Percentiles rank a stretch among this genome's conserved stretches.
Conservation (phyloP, 2,797 vertebrate genomes). For the Synanceia verrucosa region DNA sequence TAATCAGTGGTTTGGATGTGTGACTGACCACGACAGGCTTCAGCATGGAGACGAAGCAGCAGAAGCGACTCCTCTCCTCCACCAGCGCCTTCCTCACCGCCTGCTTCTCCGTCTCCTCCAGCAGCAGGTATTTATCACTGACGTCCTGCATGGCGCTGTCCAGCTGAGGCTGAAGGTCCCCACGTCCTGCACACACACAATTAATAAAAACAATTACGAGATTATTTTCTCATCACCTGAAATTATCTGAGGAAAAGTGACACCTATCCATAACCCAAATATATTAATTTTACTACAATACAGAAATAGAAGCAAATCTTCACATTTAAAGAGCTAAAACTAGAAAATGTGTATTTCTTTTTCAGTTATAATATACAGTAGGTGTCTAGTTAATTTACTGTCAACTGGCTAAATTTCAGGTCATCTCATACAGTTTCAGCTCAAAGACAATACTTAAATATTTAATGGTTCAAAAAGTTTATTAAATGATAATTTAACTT, state of each 20-base stretch:
- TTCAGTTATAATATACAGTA: not conserved
- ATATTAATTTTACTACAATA: not conserved
- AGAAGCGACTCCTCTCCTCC: slow-evolving; percentile 94
- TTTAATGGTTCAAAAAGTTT: too few relatives aligned
- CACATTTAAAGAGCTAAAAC: not conserved
- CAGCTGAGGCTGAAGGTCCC: slow-evolving; percentile 95
- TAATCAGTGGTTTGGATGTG: not conserved
- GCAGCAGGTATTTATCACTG: slow-evolving; percentile 91
- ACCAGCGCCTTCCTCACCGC: slow-evolving; percentile 92
- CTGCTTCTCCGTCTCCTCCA: slow-evolving; percentile 96
- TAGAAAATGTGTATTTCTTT: not conserved
- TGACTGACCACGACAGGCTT: slow-evolving; percentile 91
- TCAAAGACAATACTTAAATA: too few relatives aligned
- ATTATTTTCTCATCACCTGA: not conserved
- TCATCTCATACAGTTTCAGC: too few relatives aligned
- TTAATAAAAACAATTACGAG: not conserved
- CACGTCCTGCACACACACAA: slow-evolving; percentile 83
- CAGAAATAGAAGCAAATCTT: not conserved
- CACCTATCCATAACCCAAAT: too few relatives aligned
- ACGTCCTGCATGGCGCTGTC: slow-evolving; percentile 95
- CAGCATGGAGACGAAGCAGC: slow-evolving; percentile 92
- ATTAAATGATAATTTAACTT: too few relatives aligned
- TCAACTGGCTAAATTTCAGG: too few relatives aligned
- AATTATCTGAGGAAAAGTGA: not conserved
- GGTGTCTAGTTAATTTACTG: too few relatives aligned